phyloP scores from a whole-genome alignment of 2,113 vertebrate species.

The Struthidea cinerea region DNA sequence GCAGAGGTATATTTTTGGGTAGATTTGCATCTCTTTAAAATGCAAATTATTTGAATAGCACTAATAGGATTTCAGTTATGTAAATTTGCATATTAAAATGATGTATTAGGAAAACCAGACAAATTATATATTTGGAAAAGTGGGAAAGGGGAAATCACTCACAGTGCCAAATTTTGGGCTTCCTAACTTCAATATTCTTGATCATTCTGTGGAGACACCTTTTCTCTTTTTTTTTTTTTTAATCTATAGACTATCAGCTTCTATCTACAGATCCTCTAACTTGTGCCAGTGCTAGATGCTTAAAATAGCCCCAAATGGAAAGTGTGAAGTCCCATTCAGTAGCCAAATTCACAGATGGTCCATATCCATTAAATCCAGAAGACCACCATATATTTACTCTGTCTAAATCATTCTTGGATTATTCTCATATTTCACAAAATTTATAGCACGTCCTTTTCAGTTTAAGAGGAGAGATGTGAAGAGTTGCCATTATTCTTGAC shows the following conservation, averaged over 20 bases:
- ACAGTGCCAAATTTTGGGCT: not conserved
- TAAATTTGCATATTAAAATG: not conserved
- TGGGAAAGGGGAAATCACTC: not conserved
- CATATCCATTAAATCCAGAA: not conserved
- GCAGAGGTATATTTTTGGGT: not conserved
- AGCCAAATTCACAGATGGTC: not conserved
- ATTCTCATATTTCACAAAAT: conserved; percentile 5
- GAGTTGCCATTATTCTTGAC: not conserved
- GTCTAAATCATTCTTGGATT: not conserved
- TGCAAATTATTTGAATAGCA: not conserved
- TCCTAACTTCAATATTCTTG: not conserved
- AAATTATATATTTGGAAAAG: not conserved
- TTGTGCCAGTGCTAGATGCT: not conserved
- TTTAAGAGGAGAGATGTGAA: not conserved
- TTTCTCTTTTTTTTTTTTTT: not conserved
- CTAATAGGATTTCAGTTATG: not conserved
- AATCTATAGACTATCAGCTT: not conserved
- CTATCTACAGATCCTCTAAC: not conserved
- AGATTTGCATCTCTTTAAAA: not conserved
- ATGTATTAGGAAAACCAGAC: not conserved
- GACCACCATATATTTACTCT: not conserved
- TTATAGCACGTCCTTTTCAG: not conserved
- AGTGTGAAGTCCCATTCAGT: not conserved
- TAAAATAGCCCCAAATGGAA: not conserved
- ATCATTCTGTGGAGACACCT: not conserved